Evolutionary conservation across 2,797 vertebrate species (phyloP).

Genomic region (Mormyrops boulengeri): DNA sequence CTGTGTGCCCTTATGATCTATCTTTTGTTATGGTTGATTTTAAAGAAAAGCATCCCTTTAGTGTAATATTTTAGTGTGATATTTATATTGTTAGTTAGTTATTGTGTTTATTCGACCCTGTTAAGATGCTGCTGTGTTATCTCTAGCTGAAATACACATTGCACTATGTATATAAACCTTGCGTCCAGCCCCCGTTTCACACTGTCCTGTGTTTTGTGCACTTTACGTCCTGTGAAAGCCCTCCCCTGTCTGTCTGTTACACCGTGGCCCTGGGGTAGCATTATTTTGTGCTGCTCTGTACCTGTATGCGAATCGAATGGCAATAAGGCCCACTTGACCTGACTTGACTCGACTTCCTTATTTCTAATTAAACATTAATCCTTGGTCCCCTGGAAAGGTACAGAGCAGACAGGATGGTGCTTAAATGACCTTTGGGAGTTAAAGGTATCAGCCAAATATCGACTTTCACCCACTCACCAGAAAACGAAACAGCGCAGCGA

Average conservation of each 20-base stretch:
- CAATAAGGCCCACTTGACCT: too few species aligned
- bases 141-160: neutral
- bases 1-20: neutral
- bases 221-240: neutral
- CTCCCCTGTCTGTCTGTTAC: too few species aligned
- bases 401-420: neutral
- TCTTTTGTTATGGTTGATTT: neutral
- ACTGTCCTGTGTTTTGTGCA: neutral
- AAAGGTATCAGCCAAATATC: neutral
- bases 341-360: neutral
- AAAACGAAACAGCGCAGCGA: neutral
- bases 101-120: neutral
- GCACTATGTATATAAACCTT: neutral
- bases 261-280: too few species aligned
- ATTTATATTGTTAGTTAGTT: neutral
- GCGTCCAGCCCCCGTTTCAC: neutral
- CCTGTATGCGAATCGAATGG: too few species aligned
- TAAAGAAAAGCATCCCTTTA: neutral
- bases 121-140: neutral
- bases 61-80: neutral
- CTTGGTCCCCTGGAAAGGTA: neutral
- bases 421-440: neutral
- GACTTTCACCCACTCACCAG: neutral
- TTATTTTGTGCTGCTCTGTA: too few species aligned
- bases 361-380: neutral